Evolutionary conservation across 2,797 vertebrate genomes (phyloP).

Genomic region (Rhabdophis nuchalis): DNA sequence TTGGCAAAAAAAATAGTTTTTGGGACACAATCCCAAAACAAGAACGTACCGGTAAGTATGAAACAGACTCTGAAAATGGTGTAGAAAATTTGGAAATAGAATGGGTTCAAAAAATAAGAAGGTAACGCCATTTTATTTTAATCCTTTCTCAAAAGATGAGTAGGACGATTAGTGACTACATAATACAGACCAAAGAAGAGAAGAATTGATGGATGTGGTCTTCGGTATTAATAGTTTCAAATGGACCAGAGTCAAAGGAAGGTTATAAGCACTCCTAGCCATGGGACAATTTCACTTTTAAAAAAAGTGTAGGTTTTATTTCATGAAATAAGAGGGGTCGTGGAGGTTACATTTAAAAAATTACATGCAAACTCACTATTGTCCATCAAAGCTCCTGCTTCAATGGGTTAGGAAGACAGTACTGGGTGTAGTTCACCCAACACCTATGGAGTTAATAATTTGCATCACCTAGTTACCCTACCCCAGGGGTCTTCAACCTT

Average conservation of each 20-base stretch:
- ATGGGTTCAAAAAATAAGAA: not conserved
- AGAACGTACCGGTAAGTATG: not conserved
- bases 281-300: not conserved
- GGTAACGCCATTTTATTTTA: not conserved
- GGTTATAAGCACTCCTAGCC: not conserved
- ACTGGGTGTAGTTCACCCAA: too few relatives aligned
- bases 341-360: not conserved
- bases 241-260: not conserved
- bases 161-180: not conserved
- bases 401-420: not conserved
- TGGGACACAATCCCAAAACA: slow-evolving; percentile 4
- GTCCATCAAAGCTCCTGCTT: not conserved
- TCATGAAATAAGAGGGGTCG: not conserved
- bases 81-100: not conserved
- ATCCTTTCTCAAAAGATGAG: not conserved
- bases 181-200: not conserved
- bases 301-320: not conserved
- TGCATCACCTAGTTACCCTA: not conserved
- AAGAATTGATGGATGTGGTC: not conserved
- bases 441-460: not conserved
- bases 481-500: too few relatives aligned
- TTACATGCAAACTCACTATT: not conserved
- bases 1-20: not conserved
- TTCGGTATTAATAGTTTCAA: not conserved
- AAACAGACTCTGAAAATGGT: not conserved